phyloP scores from a whole-genome alignment of 1,140 invertebrate species.

The Cotesia typhae region DNA sequence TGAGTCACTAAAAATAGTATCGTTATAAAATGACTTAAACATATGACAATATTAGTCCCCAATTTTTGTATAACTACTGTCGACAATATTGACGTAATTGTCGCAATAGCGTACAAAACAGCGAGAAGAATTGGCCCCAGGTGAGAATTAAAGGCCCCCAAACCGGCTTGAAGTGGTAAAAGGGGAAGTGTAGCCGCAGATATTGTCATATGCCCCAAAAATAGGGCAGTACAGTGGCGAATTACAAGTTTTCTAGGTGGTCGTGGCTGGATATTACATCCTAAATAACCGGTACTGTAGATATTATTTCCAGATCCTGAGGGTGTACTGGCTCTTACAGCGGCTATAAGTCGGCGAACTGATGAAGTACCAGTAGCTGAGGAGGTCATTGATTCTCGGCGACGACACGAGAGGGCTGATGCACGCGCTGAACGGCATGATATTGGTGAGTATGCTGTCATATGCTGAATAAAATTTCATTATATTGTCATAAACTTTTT shows the following conservation, averaged over 20 bases:
- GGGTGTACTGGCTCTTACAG: constrained; percentile 65
- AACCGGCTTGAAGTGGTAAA: constrained; percentile 68
- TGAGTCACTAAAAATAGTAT: constrained; percentile 69
- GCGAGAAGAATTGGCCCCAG: constrained; percentile 68
- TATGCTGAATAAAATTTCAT: constrained; percentile 60
- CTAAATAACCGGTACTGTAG: no score
- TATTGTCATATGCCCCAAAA: constrained; percentile 69
- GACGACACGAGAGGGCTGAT: constrained; percentile 58
- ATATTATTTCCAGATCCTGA: constrained; percentile 41
- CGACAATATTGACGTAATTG: constrained; percentile 66
- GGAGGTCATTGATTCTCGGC: constrained; percentile 73
- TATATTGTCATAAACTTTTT: no score
- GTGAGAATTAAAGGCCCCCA: constrained; percentile 55
- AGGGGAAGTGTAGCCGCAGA: constrained; percentile 73
- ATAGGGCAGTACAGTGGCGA: constrained; percentile 68
- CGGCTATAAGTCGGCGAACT: constrained; percentile 72
- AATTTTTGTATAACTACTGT: constrained; percentile 67
- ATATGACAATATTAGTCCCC: constrained; percentile 67
- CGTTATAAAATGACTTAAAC: constrained; percentile 65
- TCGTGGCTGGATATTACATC: constrained; percentile 43
- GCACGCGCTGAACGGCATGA: constrained; percentile 66
- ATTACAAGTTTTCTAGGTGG: constrained; percentile 65
- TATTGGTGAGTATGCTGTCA: constrained; percentile 71
- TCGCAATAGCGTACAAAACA: constrained; percentile 66
- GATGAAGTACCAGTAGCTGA: constrained; percentile 73